phyloP scores from a whole-genome alignment of 2,797 vertebrate species.

The Synanceia verrucosa region DNA sequence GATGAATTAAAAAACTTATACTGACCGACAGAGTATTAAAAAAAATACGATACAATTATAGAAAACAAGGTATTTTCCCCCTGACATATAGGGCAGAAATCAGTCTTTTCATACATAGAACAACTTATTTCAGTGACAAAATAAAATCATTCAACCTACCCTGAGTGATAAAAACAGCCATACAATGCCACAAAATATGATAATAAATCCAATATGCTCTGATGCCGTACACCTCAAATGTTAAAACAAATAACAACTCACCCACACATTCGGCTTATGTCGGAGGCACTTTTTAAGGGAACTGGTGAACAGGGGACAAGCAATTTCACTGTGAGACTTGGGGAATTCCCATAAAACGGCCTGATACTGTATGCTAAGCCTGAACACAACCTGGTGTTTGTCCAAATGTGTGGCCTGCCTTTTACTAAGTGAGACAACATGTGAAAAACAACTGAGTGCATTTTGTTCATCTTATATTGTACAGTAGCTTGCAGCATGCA shows the following conservation, averaged over 20 bases:
- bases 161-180: not conserved
- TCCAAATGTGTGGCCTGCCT: conserved; percentile 66
- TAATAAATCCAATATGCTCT: not conserved
- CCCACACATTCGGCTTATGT: conserved; percentile 78
- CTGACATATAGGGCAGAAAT: not conserved
- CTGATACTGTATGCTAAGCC: conserved; percentile 77
- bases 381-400: conserved; percentile 75
- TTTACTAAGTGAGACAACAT: conserved; percentile 24
- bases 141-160: not conserved
- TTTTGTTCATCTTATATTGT: conserved; percentile 17
- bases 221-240: conserved; percentile 32
- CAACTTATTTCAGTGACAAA: conserved; percentile 6
- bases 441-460: not conserved
- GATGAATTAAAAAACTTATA: not conserved
- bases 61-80: not conserved
- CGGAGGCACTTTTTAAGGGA: conserved; percentile 83
- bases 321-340: conserved; percentile 78
- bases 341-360: conserved; percentile 86
- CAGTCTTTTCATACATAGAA: conserved; percentile 6
- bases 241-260: conserved; percentile 78
- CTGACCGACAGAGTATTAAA: not conserved
- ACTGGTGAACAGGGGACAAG: conserved; percentile 81
- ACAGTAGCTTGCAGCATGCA: conserved; percentile 4
- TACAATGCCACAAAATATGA: not conserved
- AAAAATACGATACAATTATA: not conserved